Evolutionary conservation across 2,888 invertebrate genomes (phyloP).

Genomic region (Penaeus monodon): DNA sequence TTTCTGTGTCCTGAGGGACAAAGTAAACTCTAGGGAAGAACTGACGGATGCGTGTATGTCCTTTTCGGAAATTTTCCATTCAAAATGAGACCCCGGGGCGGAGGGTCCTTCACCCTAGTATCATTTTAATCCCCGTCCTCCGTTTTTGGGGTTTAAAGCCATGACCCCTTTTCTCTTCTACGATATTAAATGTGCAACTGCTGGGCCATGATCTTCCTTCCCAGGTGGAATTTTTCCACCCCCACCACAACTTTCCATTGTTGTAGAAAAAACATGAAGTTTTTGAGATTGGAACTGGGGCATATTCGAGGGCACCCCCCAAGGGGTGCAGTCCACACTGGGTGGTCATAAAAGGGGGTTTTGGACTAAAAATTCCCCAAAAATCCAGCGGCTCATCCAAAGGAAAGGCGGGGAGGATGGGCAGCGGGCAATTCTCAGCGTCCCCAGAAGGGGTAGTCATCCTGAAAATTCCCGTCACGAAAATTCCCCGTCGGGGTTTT

Average conservation of each 20-base stretch:
- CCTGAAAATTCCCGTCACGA: conserved; percentile 55
- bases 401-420: conserved; percentile 31
- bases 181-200: conserved; percentile 23
- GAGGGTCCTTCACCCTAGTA: neutral
- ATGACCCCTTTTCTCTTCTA: conserved; percentile 38
- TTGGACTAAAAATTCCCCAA: conserved; percentile 38
- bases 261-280: conserved; percentile 43
- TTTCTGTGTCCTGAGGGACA: conserved; percentile 47
- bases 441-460: conserved; percentile 40
- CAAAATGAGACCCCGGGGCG: conserved; percentile 21
- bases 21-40: conserved; percentile 36
- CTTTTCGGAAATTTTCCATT: conserved; percentile 43
- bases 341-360: conserved; percentile 37
- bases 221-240: conserved; percentile 12
- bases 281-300: neutral
- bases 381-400: conserved; percentile 40
- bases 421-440: conserved; percentile 18
- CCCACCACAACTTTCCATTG: conserved; percentile 31
- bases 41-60: conserved; percentile 37
- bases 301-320: neutral
- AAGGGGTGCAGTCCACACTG: conserved; percentile 26
- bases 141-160: neutral
- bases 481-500: conserved; percentile 47
- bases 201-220: neutral
- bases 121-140: neutral